Evolutionary conservation across 2,113 vertebrate species (phyloP), one percentile per base, ranked within the genome.

Genomic region (Anser cygnoides): DNA sequence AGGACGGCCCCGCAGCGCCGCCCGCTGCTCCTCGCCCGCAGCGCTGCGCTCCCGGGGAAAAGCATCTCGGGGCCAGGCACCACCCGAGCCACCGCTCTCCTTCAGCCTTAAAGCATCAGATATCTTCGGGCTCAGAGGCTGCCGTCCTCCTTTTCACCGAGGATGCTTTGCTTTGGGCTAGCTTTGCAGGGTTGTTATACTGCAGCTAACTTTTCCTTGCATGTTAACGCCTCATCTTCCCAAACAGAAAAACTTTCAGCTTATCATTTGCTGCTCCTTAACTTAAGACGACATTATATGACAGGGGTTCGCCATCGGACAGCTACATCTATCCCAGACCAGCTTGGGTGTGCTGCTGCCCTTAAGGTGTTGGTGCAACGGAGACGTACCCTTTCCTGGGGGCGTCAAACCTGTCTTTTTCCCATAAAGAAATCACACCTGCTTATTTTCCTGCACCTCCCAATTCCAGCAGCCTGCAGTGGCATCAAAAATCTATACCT

Each of bases 401-500:
- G 39, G 16, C 43, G 73, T 28, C 18, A 31, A 15, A 15, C 1
- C 52, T 28, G 3, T 22, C 26, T 54, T 75, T 84, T 86, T 44
- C 23, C 17, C 23, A 3, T 13, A 37, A 67, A 78, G 28, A 68
- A 31, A 58, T 67, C 35, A 76, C 0, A 0, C 41, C 61, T 41
- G 68, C 50, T 22, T 67, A 3, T 84, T 95, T 78, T 14, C 37
- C 54, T 9, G 31, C 3, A 10, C n/a, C 17, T 91, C 23, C 58
- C 49, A 49, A 75, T 87, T 92, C 31, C 28, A 41, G n/a, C 84
- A 87, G 67, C 28, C 84, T 76, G 65, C 0, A 0, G 37, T 67
- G 71, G 57, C 62, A 8, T 25, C 26, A 90, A 92, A 90, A 95
- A 96, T 95, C 96, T 3, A 90, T 97, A 81, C 9, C 41, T 74